Evolutionary conservation across 1,140 invertebrate species (phyloP), one percentile per base, ranked within the genome.

Genomic region (Dendroctonus valens): DNA sequence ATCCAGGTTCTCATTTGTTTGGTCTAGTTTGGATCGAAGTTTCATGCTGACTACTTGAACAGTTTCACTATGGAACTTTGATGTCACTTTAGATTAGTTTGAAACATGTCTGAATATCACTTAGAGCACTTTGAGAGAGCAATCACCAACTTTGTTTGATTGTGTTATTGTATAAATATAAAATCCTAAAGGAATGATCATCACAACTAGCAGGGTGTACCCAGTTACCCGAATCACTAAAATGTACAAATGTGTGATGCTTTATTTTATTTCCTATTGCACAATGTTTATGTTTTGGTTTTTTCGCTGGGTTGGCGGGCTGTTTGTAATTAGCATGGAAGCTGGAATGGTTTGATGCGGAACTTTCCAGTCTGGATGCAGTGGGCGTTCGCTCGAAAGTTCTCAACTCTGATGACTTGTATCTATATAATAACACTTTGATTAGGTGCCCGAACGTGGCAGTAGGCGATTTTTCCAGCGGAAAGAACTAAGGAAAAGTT

Each of bases 391-490:
- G 41, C 50, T 37, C 46, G 49, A 41, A 11, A 14, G 15, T 46
- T 14, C 41, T 46, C 58, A 39, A 49, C 12, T 14, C 59, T 37
- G 48, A 41, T 51, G 26, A 38, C 14, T 7, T 14, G 44, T 66
- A 0, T 50, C 4, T 12, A 51, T 5, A 15, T 51, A 51, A 51
- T 2, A 42, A 44, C 12, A 37, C 38, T 44, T 65, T 57, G 9
- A 12, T 63, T 80, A 93, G 91, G 90, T 73, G 93, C 93, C 42
- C 83, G 90, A 71, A 84, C 77, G 92, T 95, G 61, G 88, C 89
- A 9, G 89, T 93, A 26, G 94, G 94, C 39, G 91, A 97, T 81
- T 88, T 97, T 5, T 88, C 87, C 26, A 87, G 69, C 83, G 95
- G 2, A 82, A 85, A 69, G 83, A 87, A 57, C 78, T 97, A 5